phyloP scores from a whole-genome alignment of 2,888 invertebrate species.

The Phania funesta region DNA sequence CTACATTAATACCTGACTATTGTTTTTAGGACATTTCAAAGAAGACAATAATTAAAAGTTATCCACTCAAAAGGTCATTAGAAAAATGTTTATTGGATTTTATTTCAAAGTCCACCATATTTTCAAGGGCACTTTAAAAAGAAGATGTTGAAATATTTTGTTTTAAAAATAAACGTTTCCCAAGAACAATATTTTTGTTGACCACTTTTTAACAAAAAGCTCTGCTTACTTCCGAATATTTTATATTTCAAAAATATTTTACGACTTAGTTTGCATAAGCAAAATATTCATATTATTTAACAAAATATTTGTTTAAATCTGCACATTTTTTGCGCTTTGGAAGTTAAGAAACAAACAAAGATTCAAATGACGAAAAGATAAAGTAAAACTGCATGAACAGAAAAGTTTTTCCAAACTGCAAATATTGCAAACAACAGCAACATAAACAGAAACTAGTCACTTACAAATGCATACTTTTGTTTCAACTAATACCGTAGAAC shows the following conservation, averaged over 20 bases:
- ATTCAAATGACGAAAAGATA: slow-evolving; percentile 24
- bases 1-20: no score
- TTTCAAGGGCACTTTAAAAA: no score
- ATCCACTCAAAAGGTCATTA: no score
- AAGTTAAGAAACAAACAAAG: slow-evolving; percentile 5
- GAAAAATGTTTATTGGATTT: no score
- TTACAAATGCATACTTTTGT: slow-evolving; percentile 21
- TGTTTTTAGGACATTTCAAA: no score
- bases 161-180: no score
- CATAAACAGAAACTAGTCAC: slow-evolving; percentile 22
- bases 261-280: slow-evolving; percentile 9
- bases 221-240: no score
- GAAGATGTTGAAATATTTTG: no score
- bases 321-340: slow-evolving; percentile 18
- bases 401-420: slow-evolving; percentile 4
- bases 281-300: slow-evolving; percentile 18
- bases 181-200: no score
- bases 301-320: slow-evolving; percentile 21
- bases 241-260: slow-evolving; percentile 12
- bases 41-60: no score
- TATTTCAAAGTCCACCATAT: no score
- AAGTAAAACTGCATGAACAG: slow-evolving; percentile 29
- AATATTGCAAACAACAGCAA: slow-evolving; percentile 15
- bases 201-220: no score
- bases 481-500: background rate